A percentile compares a stretch with the other conserved stretches of the same genome.
Conservation (phyloP, 1,140 invertebrate species). For the Pectinophora gossypiella region DNA sequence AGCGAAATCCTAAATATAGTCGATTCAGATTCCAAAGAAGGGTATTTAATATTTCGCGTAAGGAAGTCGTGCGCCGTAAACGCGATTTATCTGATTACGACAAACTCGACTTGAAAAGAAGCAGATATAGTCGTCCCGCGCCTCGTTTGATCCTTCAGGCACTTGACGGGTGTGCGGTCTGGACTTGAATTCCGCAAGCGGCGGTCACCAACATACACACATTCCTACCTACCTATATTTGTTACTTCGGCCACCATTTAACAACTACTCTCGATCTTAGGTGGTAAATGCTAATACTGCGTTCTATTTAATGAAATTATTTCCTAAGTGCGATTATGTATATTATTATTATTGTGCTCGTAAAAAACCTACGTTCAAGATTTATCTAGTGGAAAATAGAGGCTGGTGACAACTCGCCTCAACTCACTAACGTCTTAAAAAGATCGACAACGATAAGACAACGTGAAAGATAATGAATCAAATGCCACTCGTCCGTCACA, state of each 20-base stretch:
- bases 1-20: conserved; percentile 26
- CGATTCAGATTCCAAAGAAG: conserved; percentile 38
- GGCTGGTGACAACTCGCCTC: too few species aligned
- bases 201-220: conserved; percentile 22
- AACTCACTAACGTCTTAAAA: too few species aligned
- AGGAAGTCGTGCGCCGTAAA: conserved; percentile 43
- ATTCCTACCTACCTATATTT: too few species aligned
- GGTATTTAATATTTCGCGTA: conserved; percentile 32
- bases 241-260: conserved; percentile 17
- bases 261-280: not conserved
- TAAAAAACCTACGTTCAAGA: too few species aligned
- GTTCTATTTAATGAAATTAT: too few species aligned
- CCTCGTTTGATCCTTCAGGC: conserved; percentile 45
- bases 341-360: too few species aligned
- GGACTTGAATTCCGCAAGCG: conserved; percentile 21
- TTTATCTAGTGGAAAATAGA: too few species aligned
- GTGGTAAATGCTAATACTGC: not conserved
- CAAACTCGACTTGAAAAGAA: conserved; percentile 42
- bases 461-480: too few species aligned
- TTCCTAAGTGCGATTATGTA: too few species aligned
- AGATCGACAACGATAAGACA: too few species aligned
- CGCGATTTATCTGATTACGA: conserved; percentile 55
- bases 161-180: conserved; percentile 16
- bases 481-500: too few species aligned
- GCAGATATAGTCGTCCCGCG: conserved; percentile 32